Base-by-base conservation (phyloP, 2,797 vertebrate species). In the Labeo calbasu region DNA sequence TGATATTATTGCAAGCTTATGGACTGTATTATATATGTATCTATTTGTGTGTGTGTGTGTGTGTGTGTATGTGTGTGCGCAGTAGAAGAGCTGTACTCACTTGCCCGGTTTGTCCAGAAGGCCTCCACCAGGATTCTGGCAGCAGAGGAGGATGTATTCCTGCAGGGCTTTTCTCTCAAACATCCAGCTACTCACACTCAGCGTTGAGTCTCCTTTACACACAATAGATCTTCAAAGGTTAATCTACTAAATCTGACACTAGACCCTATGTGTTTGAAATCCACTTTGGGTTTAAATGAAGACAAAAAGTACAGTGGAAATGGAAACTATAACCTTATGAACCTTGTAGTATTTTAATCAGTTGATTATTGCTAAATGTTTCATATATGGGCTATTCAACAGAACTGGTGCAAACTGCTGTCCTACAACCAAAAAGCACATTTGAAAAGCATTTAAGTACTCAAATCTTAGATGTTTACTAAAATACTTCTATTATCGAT, bases 101-200 rank as follows among this genome's bases (percentile, higher is more conserved):
- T 99, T 99, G 92, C 98, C 97, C 4, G 98, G 98, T 78, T 99
- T 99, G 89, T 99, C 98, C 88, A 99, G 92, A 70, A 99, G 95
- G 7, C 98, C 98, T 0, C 98, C 98, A 0, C 94, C 94, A 0
- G 97, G 97, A 91, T 97, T 98, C 93, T 99, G 98, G 90, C 98
- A 99, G 93, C 98, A 99, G 83, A 99, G 94, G 12, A 99, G 96
- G 87, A 99, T 97, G 92, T 99, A 99, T 84, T 99, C 98, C 93
- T 99, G 98, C 91, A 99, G 90, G 0, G 98, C 98, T 87, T 95
- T 90, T 94, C 98, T 97, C 89, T 99, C 96, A 0, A 99, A 98
- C 98, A 99, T 99, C 98, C 98, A 99, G 89, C 88, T 92, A 51
- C 92, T 93, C 93, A 92, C 94, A 91, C 97, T 97, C 89, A 99